Evolutionary conservation across 2,113 vertebrate species (phyloP).

Genomic region (Poicephalus meyeri): DNA sequence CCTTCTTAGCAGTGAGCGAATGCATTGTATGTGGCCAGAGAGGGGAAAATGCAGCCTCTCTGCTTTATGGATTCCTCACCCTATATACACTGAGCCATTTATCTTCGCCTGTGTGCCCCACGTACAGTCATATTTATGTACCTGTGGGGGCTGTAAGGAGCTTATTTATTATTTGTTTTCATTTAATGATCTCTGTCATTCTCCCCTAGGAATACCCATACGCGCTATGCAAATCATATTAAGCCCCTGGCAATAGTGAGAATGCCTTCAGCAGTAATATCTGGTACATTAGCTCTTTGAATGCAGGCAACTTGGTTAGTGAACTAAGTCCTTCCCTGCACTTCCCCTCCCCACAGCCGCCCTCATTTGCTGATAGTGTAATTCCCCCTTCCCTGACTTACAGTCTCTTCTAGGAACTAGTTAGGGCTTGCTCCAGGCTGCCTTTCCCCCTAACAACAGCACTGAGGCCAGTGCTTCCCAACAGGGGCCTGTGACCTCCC

Average conservation of each 20-base stretch:
- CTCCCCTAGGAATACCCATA: slow-evolving; percentile 54
- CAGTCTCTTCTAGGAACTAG: not conserved
- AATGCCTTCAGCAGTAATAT: slow-evolving; percentile 5
- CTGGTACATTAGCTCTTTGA: not conserved
- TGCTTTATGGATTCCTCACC: not conserved
- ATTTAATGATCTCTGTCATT: slow-evolving; percentile 72
- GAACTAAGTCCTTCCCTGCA: not conserved
- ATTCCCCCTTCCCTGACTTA: not conserved
- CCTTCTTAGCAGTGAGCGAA: not conserved
- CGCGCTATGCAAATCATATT: slow-evolving; percentile 36
- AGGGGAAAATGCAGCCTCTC: not conserved
- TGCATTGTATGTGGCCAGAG: rapidly evolving
- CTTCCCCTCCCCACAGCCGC: not conserved
- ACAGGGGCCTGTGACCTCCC: rapidly evolving
- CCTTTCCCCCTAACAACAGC: not conserved
- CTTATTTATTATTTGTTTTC: slow-evolving; percentile 70
- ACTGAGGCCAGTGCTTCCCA: not conserved
- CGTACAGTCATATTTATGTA: not conserved
- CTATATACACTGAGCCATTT: not conserved
- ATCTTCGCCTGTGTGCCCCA: not conserved
- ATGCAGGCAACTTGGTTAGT: not conserved
- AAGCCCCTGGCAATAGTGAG: slow-evolving; percentile 44
- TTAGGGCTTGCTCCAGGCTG: not conserved
- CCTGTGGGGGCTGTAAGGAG: slow-evolving; percentile 49
- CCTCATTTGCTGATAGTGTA: not conserved